phyloP scores from a whole-genome alignment of 2,888 invertebrate species.

The Macrosiphum euphorbiae region DNA sequence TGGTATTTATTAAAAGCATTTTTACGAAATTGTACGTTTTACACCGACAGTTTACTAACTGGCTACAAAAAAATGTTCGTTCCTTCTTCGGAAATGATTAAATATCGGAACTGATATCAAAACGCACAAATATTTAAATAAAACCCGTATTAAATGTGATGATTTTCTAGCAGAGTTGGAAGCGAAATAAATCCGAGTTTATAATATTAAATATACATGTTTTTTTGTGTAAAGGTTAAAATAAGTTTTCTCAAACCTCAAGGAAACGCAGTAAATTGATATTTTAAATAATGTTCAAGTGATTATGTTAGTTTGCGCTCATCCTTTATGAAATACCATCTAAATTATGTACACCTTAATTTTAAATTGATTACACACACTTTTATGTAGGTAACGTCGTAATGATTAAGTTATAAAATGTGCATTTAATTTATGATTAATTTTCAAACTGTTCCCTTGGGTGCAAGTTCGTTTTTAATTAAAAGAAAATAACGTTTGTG shows the following conservation, averaged over 20 bases:
- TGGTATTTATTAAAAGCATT: not conserved
- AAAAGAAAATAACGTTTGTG: not conserved
- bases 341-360: slow-evolving; percentile 49
- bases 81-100: not conserved
- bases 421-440: slow-evolving; percentile 30
- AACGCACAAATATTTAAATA: not conserved
- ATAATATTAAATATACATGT: not conserved
- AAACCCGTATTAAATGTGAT: not conserved
- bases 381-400: not conserved
- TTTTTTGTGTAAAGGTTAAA: not conserved
- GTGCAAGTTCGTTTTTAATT: slow-evolving; percentile 21
- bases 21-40: not conserved
- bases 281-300: slow-evolving; percentile 37
- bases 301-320: slow-evolving; percentile 11
- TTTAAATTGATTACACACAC: slow-evolving; percentile 35
- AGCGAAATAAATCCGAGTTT: not conserved
- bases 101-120: not conserved
- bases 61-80: not conserved
- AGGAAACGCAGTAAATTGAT: slow-evolving; percentile 31
- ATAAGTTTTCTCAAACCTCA: not conserved
- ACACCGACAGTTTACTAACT: not conserved
- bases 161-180: not conserved
- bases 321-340: not conserved
- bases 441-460: slow-evolving; percentile 24
- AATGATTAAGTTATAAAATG: slow-evolving; percentile 29